Conservation (phyloP, 2,888 invertebrate genomes). For the Ectobius pallidus region DNA sequence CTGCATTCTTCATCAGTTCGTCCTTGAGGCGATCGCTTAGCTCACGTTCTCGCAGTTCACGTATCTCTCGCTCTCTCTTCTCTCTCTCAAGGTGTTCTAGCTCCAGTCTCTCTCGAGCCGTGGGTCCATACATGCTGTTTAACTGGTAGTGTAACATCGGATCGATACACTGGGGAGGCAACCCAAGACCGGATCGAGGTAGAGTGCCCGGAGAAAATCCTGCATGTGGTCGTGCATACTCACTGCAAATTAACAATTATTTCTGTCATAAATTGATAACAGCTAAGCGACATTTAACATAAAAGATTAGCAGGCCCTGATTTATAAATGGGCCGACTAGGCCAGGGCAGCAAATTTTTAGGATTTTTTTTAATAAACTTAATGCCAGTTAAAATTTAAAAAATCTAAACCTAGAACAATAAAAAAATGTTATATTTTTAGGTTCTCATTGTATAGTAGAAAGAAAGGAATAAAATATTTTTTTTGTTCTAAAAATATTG, state of each 20-base stretch:
- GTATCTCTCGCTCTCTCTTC: conserved; percentile 67
- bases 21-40: conserved; percentile 86
- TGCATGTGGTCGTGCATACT: conserved; percentile 92
- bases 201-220: conserved; percentile 73
- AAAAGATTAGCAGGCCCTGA: too few relatives aligned
- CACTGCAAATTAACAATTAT: conserved; percentile 57
- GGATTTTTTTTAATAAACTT: too few relatives aligned
- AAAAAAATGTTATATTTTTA: too few relatives aligned
- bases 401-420: too few relatives aligned
- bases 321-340: too few relatives aligned
- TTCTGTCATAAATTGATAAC: too few relatives aligned
- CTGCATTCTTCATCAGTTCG: conserved; percentile 78
- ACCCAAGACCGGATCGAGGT: conserved; percentile 50
- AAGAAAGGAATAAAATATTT: too few relatives aligned
- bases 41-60: conserved; percentile 78
- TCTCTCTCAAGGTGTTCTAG: conserved; percentile 72
- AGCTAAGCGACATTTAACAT: not conserved
- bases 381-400: too few relatives aligned
- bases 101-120: conserved; percentile 63
- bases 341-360: not conserved
- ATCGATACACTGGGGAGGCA: conserved; percentile 75
- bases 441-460: too few relatives aligned
- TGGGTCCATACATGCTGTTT: conserved; percentile 80
- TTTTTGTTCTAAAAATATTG: too few relatives aligned
- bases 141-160: conserved; percentile 84